phyloP scores from a whole-genome alignment of 2,888 invertebrate genomes.

The Nemotelus pantherinus region DNA sequence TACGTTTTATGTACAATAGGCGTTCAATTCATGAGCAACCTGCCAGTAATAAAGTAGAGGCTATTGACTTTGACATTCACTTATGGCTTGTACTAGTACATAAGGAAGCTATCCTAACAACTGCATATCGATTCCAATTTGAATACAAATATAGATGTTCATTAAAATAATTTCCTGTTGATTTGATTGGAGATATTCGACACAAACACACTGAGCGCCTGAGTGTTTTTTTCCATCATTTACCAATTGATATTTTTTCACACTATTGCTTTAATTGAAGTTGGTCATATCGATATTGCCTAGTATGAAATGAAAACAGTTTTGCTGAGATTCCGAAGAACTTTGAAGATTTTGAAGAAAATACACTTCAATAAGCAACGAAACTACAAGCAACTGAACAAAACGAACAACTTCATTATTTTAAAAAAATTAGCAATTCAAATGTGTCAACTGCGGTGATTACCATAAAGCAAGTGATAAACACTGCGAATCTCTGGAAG shows the following conservation, averaged over 20 bases:
- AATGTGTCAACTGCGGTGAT: too few relatives aligned
- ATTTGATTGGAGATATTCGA: neutral
- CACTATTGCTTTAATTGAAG: neutral
- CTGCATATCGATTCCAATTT: conserved; percentile 30
- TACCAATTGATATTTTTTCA: neutral
- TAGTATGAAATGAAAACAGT: too few relatives aligned
- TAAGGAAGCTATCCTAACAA: conserved; percentile 35
- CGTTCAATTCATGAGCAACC: conserved; percentile 8
- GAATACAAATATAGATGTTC: conserved; percentile 16
- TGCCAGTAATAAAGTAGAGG: conserved; percentile 20
- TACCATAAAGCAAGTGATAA: too few relatives aligned
- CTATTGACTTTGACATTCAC: conserved; percentile 39
- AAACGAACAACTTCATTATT: too few relatives aligned
- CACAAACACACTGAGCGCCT: neutral
- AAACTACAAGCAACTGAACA: too few relatives aligned
- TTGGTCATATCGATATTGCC: too few relatives aligned
- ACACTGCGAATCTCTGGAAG: too few relatives aligned
- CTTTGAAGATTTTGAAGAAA: too few relatives aligned
- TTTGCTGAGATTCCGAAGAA: too few relatives aligned
- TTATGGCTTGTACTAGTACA: conserved; percentile 20
- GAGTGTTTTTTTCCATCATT: neutral
- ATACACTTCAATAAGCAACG: too few relatives aligned
- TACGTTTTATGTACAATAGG: neutral
- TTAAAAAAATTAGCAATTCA: too few relatives aligned
- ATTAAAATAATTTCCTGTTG: neutral